A percentile compares a stretch with the other conserved stretches of the same genome.
Conservation (phyloP, 2,888 invertebrate species). For the Polyommatus iphigenia region DNA sequence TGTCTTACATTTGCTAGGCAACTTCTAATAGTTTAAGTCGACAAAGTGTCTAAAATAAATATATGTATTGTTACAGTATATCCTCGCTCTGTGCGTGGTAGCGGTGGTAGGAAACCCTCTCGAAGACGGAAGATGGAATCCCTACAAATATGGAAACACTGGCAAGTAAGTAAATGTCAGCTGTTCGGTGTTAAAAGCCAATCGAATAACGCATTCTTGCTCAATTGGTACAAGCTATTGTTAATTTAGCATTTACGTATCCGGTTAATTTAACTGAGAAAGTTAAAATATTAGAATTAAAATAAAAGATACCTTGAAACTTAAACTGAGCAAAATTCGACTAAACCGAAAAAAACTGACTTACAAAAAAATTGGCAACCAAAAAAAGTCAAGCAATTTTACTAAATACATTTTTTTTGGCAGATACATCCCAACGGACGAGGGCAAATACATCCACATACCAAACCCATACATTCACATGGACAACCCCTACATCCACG, state of each 20-base stretch:
- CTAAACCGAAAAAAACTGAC: not conserved
- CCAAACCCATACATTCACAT: slow-evolving; percentile 78
- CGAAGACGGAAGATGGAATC: slow-evolving; percentile 67
- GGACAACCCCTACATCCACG: slow-evolving; percentile 71
- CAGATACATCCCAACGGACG: slow-evolving; percentile 71
- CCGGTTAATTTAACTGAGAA: slow-evolving; percentile 1
- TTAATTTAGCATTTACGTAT: slow-evolving; percentile 12
- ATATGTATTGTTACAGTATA: slow-evolving; percentile 51
- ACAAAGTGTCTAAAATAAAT: slow-evolving; percentile 5
- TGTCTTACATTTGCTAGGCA: not conserved
- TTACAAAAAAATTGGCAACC: not conserved
- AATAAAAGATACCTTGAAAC: not conserved
- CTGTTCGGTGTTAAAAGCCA: slow-evolving; percentile 23
- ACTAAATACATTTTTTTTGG: slow-evolving; percentile 39
- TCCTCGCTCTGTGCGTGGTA: slow-evolving; percentile 60
- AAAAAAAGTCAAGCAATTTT: not conserved
- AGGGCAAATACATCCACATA: slow-evolving; percentile 77
- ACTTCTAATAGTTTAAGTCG: not conserved
- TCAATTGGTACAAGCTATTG: slow-evolving; percentile 21
- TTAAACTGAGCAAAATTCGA: not conserved
- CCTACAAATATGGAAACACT: slow-evolving; percentile 61
- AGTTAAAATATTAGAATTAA: not conserved
- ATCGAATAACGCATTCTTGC: slow-evolving; percentile 25
- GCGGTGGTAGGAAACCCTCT: slow-evolving; percentile 55
- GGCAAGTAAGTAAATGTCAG: slow-evolving; percentile 74